These are phyloP conservation scores for Trichechus manatus DNA, from an alignment of 2,113 vertebrate genomes.

Conservation along the genomic window DNA sequence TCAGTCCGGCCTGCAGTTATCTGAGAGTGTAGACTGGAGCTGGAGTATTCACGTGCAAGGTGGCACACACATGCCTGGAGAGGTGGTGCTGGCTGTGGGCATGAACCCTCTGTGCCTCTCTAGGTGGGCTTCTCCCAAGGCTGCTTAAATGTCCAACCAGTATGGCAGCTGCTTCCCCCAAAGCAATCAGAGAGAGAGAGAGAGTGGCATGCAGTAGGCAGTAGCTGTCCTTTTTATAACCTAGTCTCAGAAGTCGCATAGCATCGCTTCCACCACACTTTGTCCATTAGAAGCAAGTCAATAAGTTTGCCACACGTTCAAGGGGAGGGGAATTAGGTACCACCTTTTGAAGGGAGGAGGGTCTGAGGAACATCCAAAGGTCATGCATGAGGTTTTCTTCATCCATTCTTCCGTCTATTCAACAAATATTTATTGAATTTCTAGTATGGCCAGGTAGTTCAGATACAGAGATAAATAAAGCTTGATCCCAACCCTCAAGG, in stretches of 20 bases:
- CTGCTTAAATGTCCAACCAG: neutral
- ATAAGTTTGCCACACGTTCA: neutral
- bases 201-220: neutral
- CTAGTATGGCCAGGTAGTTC: neutral
- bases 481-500: neutral
- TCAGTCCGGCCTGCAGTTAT: neutral
- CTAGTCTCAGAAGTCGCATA: neutral
- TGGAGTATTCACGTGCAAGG: neutral
- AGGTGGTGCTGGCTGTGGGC: neutral
- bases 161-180: neutral
- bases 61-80: neutral
- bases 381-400: neutral
- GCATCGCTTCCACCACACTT: neutral
- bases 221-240: neutral
- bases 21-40: neutral
- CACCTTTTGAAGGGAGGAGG: neutral
- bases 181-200: neutral
- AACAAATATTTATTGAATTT: neutral
- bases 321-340: neutral
- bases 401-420: neutral
- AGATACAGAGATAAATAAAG: neutral
- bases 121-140: neutral
- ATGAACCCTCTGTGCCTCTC: neutral
- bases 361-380: neutral
- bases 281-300: neutral